Base-by-base conservation (phyloP, 2,113 vertebrate genomes). In the Ceyx melanurus region DNA sequence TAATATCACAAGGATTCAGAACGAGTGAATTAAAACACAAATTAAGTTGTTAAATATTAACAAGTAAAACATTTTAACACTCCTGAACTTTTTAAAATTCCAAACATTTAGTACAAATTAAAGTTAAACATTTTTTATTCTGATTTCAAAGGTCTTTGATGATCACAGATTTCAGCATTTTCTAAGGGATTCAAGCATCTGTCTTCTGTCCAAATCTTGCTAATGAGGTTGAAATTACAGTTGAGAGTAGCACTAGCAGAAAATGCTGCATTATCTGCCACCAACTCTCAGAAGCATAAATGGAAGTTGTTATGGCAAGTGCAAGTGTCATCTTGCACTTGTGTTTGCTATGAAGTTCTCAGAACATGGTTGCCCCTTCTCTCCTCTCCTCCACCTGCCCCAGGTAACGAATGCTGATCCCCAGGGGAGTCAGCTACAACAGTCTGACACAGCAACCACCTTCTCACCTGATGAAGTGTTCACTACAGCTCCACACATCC, bases 281-380 rank as follows among this genome's bases (percentile, higher is more conserved):
- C 5, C 10, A 9, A 3, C 4, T 35, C 31, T 50, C 2, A 1
- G 31, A 40, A 5, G 43, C 4, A 14, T 6, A 50, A 79, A 11
- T 26, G 66, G 10, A 53, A 48, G 3, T 45, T 22, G 2, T 22
- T 33, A 61, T 0, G 4, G 29, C 28, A 64, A 46, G 13, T 5
- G 15, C 67, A 68, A 51, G 23, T 8, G 25, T 43, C 29, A 31
- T 15, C 40, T 15, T 21, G 28, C 0, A 0, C 20, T 64, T 58
- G 1, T 26, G 28, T 13, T 46, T 10, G 21, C 5, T 2, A 3
- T 15, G 18, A 65, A 60, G 4, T 7, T 74, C 16, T 70, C 22
- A 70, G 61, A 81, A 68, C 35, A 28, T 13, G 58, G 9, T 42
- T 23, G 37, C 28, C 22, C 22, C n/a, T 58, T n/a, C 29, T 31